phyloP scores from a whole-genome alignment of 2,797 vertebrate species.

The Botia kubotai region DNA sequence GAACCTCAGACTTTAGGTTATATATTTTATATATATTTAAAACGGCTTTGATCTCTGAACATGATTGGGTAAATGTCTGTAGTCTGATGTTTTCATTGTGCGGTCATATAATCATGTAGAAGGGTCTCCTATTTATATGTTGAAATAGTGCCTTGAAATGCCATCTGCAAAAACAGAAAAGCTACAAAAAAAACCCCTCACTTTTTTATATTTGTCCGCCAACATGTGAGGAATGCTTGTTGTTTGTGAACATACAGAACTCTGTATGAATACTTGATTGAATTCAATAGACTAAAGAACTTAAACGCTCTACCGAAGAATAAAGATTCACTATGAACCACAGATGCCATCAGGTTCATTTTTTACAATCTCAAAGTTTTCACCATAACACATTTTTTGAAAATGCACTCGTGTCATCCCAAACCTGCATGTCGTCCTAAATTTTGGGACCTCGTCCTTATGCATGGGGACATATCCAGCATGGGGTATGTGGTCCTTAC shows the following conservation, averaged over 20 bases:
- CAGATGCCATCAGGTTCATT: background rate
- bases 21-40: conserved; percentile 58
- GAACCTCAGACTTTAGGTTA: conserved; percentile 56
- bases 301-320: conserved; percentile 45
- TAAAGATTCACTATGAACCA: conserved; percentile 35
- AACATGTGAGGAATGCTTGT: conserved; percentile 66
- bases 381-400: background rate
- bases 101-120: conserved; percentile 51
- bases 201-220: conserved; percentile 66
- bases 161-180: conserved; percentile 48
- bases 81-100: conserved; percentile 53
- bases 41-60: conserved; percentile 50
- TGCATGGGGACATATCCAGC: too few species aligned
- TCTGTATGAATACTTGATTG: conserved; percentile 57
- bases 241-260: conserved; percentile 68
- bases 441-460: too few species aligned
- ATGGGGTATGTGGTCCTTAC: too few species aligned
- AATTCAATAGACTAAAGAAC: too few species aligned
- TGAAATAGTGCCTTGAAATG: conserved; percentile 76
- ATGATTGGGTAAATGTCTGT: conserved; percentile 49
- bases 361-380: background rate
- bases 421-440: too few species aligned
- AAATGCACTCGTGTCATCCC: too few species aligned
- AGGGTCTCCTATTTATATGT: conserved; percentile 59
- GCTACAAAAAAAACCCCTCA: conserved; percentile 53